Evolutionary conservation across 2,888 invertebrate genomes (phyloP), one percentile per base, ranked within the genome.

Genomic region (Drosophila maculinotata): DNA sequence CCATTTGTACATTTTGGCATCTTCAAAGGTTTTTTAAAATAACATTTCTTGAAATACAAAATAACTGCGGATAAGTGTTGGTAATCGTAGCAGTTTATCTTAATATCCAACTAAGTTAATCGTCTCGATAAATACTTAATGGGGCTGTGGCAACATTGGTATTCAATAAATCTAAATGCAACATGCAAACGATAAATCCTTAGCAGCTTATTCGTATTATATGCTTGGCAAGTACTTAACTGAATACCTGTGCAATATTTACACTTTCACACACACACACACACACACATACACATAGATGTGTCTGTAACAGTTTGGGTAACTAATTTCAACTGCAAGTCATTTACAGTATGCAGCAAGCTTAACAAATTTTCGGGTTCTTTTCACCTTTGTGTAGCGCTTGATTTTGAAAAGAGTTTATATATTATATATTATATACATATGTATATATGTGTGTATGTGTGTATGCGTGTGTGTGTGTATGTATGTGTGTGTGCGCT

Each of bases 301-400:
- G 20, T 36, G 45, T 0, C 7, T 30, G 6, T 35, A 53, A 38
- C 25, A 44, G 52, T 58, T 65, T 48, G 8, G 14, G 30, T 42
- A 41, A 59, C 39, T 54, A 45, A 58, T 59, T 66, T 35, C 12
- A 36, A 45, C n/a, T 57, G 66, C 66, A 66, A 63, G 63, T 63
- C 63, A 66, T 57, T 25, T 45, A 17, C 30, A 63, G 30, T 41
- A 31, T n/a, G n/a, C n/a, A n/a, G n/a, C 6, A 10, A 33, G 53
- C 53, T 44, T 33, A 28, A 54, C 48, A 54, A 17, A 28, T 48
- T 58, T 33, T 53, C 14, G 26, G 26, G 15, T 23, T 64, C 31
- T 9, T 20, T 14, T 38, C 35, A 56, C 12, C 23, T 38, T 31
- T 39, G 30, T 39, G 39, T 42, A 9, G 31, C 38, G 39, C 44